Conservation (phyloP, 2,888 invertebrate species). For the Creontiades dilutus region DNA sequence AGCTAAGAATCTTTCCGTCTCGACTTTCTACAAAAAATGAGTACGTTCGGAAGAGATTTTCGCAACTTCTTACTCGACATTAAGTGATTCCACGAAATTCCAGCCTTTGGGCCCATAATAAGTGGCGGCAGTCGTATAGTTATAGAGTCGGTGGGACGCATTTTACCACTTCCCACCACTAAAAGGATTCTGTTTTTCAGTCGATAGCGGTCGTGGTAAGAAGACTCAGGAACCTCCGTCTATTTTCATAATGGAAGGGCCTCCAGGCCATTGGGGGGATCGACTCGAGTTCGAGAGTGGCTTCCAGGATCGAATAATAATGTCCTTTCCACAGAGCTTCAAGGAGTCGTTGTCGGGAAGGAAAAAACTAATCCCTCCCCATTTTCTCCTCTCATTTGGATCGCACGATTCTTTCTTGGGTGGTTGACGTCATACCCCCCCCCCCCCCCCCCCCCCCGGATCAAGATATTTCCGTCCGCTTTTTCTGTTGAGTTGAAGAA, state of each 20-base stretch:
- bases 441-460: too few relatives aligned
- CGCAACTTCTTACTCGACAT: not conserved
- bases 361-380: constrained; percentile 22
- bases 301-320: constrained; percentile 61
- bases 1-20: too few relatives aligned
- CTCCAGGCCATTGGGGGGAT: constrained; percentile 23
- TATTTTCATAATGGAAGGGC: constrained; percentile 57
- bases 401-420: constrained; percentile 9
- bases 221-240: constrained; percentile 13
- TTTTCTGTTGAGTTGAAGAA: not conserved
- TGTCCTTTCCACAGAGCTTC: constrained; percentile 54
- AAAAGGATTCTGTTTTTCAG: constrained; percentile 32
- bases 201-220: constrained; percentile 34
- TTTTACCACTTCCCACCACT: constrained; percentile 26
- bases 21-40: too few relatives aligned
- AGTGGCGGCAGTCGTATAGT: not conserved
- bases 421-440: constrained; percentile 47
- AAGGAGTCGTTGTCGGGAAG: constrained; percentile 37
- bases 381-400: constrained; percentile 53
- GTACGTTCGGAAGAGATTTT: not conserved
- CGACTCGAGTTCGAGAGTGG: constrained; percentile 47
- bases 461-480: constrained; percentile 6
- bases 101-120: not conserved
- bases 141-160: not conserved
- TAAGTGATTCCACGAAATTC: constrained; percentile 7